Percentiles rank a stretch among this genome's conserved stretches.
Conservation (phyloP, 2,888 invertebrate genomes). For the Bombyx huttoni region DNA sequence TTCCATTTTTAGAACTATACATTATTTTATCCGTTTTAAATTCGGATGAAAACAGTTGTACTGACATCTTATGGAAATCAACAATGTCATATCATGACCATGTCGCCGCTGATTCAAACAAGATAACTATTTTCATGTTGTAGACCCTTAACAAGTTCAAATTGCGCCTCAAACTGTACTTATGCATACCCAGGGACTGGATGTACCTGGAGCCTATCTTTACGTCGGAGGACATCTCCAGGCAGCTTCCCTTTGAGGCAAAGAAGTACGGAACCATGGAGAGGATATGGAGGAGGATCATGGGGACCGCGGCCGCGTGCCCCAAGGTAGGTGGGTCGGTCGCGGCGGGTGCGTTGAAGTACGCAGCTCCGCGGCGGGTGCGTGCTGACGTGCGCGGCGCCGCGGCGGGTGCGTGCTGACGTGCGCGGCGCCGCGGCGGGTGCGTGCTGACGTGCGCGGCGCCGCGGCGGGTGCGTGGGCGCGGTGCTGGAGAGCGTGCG, state of each 20-base stretch:
- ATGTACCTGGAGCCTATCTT: conserved; percentile 89
- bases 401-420: not conserved
- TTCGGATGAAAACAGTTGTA: too few relatives aligned
- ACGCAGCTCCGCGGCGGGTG: conserved; percentile 44
- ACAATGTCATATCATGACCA: too few relatives aligned
- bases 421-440: conserved; percentile 39
- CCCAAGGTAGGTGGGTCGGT: conserved; percentile 68
- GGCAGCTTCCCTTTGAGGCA: conserved; percentile 82
- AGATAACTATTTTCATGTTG: too few relatives aligned
- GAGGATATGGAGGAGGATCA: conserved; percentile 83
- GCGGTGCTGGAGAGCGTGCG: conserved; percentile 77
- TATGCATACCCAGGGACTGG: conserved; percentile 76
- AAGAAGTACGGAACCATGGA: conserved; percentile 86
- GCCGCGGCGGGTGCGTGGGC: conserved; percentile 72
- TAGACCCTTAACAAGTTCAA: too few relatives aligned
- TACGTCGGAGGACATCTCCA: conserved; percentile 83
- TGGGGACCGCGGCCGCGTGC: conserved; percentile 78
- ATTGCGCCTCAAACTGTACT: not conserved
- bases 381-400: conserved; percentile 66
- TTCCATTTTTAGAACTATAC: too few relatives aligned
- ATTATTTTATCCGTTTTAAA: too few relatives aligned
- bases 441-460: conserved; percentile 77
- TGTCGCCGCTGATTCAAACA: too few relatives aligned
- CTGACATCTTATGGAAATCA: too few relatives aligned
- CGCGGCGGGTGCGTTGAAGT: not conserved